phyloP scores from a whole-genome alignment of 2,113 vertebrate genomes.

The Calidris pygmaea region DNA sequence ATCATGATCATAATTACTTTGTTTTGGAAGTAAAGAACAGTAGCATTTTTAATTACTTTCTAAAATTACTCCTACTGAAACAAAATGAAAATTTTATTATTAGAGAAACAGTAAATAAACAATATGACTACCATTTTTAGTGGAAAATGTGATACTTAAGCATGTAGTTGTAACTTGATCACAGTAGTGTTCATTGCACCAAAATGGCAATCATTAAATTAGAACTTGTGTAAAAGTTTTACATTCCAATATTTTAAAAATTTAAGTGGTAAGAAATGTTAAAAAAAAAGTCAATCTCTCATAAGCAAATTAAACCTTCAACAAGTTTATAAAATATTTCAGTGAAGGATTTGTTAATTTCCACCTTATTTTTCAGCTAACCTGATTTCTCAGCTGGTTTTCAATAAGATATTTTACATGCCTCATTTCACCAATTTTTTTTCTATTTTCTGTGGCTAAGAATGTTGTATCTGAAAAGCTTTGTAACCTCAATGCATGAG shows the following conservation, averaged over 20 bases:
- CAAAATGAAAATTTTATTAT: not conserved
- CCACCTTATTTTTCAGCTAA: not conserved
- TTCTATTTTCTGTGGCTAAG: not conserved
- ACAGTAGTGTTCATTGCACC: not conserved
- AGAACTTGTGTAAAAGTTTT: not conserved
- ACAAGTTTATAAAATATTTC: not conserved
- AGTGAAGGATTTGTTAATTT: not conserved
- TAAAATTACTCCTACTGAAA: not conserved
- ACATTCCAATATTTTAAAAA: not conserved
- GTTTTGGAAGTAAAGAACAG: not conserved
- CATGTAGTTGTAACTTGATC: not conserved
- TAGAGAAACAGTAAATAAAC: not conserved
- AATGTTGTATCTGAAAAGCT: not conserved
- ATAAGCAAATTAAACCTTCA: not conserved
- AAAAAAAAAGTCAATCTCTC: not conserved
- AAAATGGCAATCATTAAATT: not conserved
- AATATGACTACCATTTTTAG: not conserved
- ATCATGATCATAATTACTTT: not conserved
- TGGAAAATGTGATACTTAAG: not conserved
- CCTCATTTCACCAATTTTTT: not conserved
- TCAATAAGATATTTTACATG: not conserved
- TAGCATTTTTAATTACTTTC: not conserved
- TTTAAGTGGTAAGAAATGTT: not conserved
- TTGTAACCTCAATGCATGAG: not conserved
- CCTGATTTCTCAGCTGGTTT: not conserved